These are phyloP conservation scores for Pangasius macronema DNA, from an alignment of 2,797 vertebrate genomes.

Conservation along the genomic window DNA sequence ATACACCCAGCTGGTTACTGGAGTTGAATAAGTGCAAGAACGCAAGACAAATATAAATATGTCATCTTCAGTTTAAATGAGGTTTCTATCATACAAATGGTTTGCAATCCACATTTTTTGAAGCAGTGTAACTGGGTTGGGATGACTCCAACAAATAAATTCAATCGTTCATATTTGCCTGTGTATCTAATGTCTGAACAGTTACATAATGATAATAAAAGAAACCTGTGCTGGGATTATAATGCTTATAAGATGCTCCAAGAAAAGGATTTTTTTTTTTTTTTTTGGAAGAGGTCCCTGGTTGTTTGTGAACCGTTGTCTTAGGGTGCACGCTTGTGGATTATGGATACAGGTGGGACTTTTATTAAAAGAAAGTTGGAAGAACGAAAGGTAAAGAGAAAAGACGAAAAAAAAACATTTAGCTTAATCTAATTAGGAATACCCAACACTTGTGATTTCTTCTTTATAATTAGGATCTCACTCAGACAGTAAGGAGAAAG, in stretches of 20 bases:
- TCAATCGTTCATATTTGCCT: not conserved
- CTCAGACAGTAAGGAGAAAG: not conserved
- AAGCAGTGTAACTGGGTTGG: not conserved
- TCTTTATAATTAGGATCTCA: not conserved
- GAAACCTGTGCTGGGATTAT: not conserved
- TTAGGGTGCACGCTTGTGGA: not conserved
- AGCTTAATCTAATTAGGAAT: not conserved
- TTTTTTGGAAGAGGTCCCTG: not conserved
- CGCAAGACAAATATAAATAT: not conserved
- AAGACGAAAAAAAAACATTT: not conserved
- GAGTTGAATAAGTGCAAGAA: not conserved
- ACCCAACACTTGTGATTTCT: not conserved
- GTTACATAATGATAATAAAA: conserved; percentile 6
- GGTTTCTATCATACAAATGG: not conserved
- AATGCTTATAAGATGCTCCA: not conserved
- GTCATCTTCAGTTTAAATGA: not conserved
- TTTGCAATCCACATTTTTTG: not conserved
- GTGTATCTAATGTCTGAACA: not conserved
- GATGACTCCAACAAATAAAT: conserved; percentile 1
- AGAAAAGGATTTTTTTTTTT: not conserved
- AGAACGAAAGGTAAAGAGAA: not conserved
- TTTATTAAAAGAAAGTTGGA: not conserved
- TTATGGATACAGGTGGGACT: not conserved
- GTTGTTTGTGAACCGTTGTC: not conserved
- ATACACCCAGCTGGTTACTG: not conserved